These are phyloP conservation scores for Bolinopsis microptera DNA, from an alignment of 37 sponge, comb jelly and placozoan genomes.

Conservation along the genomic window DNA sequence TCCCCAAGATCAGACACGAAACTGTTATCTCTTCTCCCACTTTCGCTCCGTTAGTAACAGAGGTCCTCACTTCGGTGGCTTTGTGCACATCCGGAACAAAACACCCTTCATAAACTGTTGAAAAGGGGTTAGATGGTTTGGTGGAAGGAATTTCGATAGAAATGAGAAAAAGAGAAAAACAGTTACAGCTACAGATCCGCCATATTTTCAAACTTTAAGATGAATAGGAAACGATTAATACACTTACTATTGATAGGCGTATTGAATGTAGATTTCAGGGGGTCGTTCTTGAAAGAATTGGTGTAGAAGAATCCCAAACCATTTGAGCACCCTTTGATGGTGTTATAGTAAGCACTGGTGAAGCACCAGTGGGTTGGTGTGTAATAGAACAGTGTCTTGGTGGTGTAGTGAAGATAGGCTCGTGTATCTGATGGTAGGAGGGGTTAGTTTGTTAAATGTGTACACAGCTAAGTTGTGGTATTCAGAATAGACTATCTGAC, in stretches of 20 bases:
- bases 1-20: too few relatives aligned
- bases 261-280: background rate
- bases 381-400: background rate
- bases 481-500: too few relatives aligned
- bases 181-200: too few relatives aligned
- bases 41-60: background rate
- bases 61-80: background rate
- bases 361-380: conserved; percentile 24
- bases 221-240: too few relatives aligned
- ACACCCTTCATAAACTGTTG: background rate
- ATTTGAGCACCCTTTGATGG: background rate
- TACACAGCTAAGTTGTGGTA: too few relatives aligned
- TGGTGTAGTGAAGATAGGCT: background rate
- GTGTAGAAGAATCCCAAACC: background rate
- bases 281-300: background rate
- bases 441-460: background rate
- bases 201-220: too few relatives aligned
- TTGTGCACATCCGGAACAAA: background rate
- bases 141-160: too few relatives aligned
- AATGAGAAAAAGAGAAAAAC: too few relatives aligned
- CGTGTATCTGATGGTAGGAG: background rate
- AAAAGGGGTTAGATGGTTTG: too few relatives aligned
- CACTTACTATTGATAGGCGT: background rate
- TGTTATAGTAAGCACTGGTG: conserved; percentile 10
- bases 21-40: background rate